Base-by-base conservation (phyloP, 2,888 invertebrate genomes). In the Loripinus fragilis region DNA sequence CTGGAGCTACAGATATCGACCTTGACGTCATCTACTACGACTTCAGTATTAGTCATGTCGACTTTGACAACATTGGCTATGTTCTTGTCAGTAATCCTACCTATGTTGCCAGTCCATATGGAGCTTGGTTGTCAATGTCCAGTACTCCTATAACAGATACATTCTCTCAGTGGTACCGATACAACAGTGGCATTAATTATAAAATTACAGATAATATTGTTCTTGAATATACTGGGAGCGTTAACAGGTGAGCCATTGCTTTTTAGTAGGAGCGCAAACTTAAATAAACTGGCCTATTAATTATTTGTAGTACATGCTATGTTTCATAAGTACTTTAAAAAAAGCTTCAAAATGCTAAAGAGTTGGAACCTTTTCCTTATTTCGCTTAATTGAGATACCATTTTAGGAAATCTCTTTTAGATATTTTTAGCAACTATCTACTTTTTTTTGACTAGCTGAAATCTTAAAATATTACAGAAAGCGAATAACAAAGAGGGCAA, bases 81-180 rank as follows among this genome's bases (percentile, higher is more conserved):
- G 73, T 80, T 2, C 28, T 76, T 0, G 74, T 81, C n/a, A 65
- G 73, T 20, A 67, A 73, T 17, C 89, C 89, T 1, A 71, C 76
- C 7, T 88, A 86, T 45, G 85, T 89, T 8, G 83, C 88, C 7
- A 87, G 87, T 48, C 88, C 87, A 0, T 88, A 85, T 41, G 88
- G 88, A 1, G 85, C 85, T 0, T 88, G 88, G 88, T 80, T 89
- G 45, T 69, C 82, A 48, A 71, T 80, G 25, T 87, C 90, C 2
- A 67, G 55, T 67, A 86, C 77, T 15, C 90, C 90, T 1, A 73
- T 79, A 8, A 33, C 85, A 0, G 90, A 90, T 71, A 85, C 88
- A 17, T 90, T 90, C 76, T 88, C 90, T 25, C 80, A 87, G 23
- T 91, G 90, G 90, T 91, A 85, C 80, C 66, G 81, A 23, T 71